Conservation (phyloP, 2,797 vertebrate species). For the Poeciliopsis turneri region DNA sequence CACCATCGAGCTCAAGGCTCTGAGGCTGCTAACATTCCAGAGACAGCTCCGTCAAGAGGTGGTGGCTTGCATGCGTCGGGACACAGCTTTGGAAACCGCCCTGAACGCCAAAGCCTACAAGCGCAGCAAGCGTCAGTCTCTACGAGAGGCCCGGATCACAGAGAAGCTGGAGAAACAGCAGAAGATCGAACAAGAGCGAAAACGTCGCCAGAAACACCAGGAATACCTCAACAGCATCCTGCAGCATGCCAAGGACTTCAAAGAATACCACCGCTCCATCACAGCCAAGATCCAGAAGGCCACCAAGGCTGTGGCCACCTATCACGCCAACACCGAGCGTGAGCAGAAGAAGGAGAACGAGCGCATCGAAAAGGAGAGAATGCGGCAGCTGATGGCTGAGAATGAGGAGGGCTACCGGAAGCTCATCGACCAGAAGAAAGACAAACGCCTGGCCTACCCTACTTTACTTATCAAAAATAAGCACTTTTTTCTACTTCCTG, state of each 20-base stretch:
- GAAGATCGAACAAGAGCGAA: conserved; percentile 97
- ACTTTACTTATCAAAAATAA: too few species aligned
- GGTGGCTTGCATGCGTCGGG: conserved; percentile 96
- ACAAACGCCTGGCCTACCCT: conserved; percentile 96
- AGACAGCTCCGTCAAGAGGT: conserved; percentile 98
- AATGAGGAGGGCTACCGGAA: conserved; percentile 97
- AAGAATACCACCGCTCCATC: conserved; percentile 95
- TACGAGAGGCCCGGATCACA: conserved; percentile 94
- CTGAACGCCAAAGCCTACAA: conserved; percentile 98
- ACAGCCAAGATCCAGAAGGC: conserved; percentile 95
- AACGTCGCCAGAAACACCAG: conserved; percentile 97
- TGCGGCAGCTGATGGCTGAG: conserved; percentile 96
- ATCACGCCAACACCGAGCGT: conserved; percentile 96
- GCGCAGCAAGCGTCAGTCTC: conserved; percentile 95
- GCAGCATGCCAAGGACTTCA: conserved; percentile 98
- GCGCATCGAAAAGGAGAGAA: conserved; percentile 95
- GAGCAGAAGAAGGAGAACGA: conserved; percentile 99
- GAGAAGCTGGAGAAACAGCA: conserved; percentile 99
- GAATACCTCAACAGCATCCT: conserved; percentile 99
- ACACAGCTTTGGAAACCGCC: conserved; percentile 94
- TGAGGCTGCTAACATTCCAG: conserved; percentile 95
- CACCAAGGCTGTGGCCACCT: conserved; percentile 94
- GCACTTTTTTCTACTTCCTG: conserved; percentile 59
- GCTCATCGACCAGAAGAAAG: conserved; percentile 98
- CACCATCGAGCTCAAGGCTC: conserved; percentile 94